Evolutionary conservation across 2,888 invertebrate genomes (phyloP), one percentile per base, ranked within the genome.

Genomic region (Tubulanus polymorphus): DNA sequence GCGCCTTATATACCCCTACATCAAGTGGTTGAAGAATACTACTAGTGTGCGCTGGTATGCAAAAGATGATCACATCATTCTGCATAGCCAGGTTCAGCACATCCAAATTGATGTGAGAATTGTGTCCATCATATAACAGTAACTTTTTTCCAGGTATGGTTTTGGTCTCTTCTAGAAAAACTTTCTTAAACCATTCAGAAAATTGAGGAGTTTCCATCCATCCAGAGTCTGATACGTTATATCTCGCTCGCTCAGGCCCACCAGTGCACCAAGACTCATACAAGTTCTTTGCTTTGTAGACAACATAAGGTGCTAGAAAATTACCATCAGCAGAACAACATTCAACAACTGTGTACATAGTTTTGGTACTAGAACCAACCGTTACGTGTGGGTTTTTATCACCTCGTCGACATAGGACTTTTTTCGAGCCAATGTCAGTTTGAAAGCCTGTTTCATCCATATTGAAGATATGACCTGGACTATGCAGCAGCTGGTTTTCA

Each of bases 271-370:
- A 59, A 25, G 41, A 48, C n/a, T 28, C 27, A 35, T 59, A 59
- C 46, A 59, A 26, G 41, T 59, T 53, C 41, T 53, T 59, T 3
- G 53, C 50, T 32, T 56, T 52, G 37, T 59, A 59, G 23, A 53
- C 56, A 12, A 59, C 53, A 46, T 56, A 57, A n/a, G 56, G 56
- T 35, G 61, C 58, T 25, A 56, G 52, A 18, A 51, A 12, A 28
- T 56, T 35, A 5, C 58, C 61, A 48, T 37, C 46, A 35, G 58
- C 61, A 32, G 53, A 51, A 30, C 48, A 48, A 54, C 55, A 58
- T 29, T 53, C 52, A 15, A 58, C 58, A 10, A 59, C 56, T 18
- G 52, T 52, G 20, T 56, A 54, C 20, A 54, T 57, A 26, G 51
- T 53, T 50, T 48, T 53, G 26, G 56, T 59, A 23, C 46, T 49